Evolutionary conservation across 1,140 invertebrate species (phyloP), one percentile per base, ranked within the genome.

Genomic region (Dendroctonus ponderosae): DNA sequence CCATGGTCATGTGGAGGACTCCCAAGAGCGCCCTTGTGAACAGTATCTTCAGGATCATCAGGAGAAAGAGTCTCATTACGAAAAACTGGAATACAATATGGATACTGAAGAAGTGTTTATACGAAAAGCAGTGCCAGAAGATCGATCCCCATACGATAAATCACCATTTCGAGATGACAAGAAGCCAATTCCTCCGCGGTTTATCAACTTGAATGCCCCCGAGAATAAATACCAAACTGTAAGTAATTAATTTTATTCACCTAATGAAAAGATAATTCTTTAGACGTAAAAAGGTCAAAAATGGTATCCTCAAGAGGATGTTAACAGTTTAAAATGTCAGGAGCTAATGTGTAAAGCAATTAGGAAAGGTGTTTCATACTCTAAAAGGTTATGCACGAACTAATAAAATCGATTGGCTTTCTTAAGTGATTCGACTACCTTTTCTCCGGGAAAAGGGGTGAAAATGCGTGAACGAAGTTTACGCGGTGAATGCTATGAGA

Each of bases 1-100:
- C 39, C 75, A 79, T 63, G 77, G 76, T 5, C 72, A 78, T 63
- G 75, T 62, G 6, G 71, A 77, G n/a, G 71, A 72, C 39, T 43
- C 39, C 14, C 39, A 42, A 52, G 50, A 63, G 8, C 60, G 66
- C 26, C 37, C 56, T 5, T 50, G 58, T 49, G 56, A 62, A 44
- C 41, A 57, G 12, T 26, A 26, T 26, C 26, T 26, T 26, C 57
- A 70, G 39, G 57, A 69, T 8, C 43, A 71, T n/a, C 53, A 63
- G 7, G 68, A 70, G 42, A 40, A 70, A 9, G 71, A 71, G 50
- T 39, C 60, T 26, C 53, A 58, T 11, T 46, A 58, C 12, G 53
- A 67, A 7, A 70, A 73, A 46, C 37, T 12, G 14, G 71, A 73
- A 39, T 62, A 68, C 11, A 56, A 68, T 48, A 65, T 53, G n/a